These are phyloP conservation scores for Diplogasteroides magnus DNA, from an alignment of 1,140 invertebrate species.

Conservation along the genomic window DNA sequence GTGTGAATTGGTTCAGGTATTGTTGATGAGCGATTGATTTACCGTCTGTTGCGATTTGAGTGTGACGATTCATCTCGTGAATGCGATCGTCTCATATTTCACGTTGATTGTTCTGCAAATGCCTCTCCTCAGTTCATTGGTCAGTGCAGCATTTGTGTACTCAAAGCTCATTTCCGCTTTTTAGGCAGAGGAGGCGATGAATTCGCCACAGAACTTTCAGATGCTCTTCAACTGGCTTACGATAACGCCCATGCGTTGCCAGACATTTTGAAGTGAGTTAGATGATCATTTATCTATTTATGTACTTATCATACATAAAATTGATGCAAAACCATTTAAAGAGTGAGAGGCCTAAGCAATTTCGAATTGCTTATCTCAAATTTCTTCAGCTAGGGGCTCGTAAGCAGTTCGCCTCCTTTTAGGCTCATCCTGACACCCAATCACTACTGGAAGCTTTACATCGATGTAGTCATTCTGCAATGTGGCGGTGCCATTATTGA, in stretches of 20 bases:
- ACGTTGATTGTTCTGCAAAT: slow-evolving; percentile 24
- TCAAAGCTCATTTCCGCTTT: not conserved
- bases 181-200: slow-evolving; percentile 28
- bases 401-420: too few relatives aligned
- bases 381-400: too few relatives aligned
- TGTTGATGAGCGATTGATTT: not conserved
- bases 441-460: slow-evolving; percentile 21
- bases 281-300: too few relatives aligned
- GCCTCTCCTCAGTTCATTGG: slow-evolving; percentile 29
- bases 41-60: not conserved
- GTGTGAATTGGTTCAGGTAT: not conserved
- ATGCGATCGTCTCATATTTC: slow-evolving; percentile 8
- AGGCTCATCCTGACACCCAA: slow-evolving; percentile 22
- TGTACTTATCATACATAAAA: too few relatives aligned
- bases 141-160: slow-evolving; percentile 10
- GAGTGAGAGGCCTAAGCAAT: too few relatives aligned
- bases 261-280: slow-evolving; percentile 21
- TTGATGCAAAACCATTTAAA: too few relatives aligned
- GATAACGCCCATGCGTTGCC: slow-evolving; percentile 24
- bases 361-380: too few relatives aligned
- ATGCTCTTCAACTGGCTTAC: slow-evolving; percentile 25
- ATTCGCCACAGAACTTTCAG: slow-evolving; percentile 14
- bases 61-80: slow-evolving; percentile 18
- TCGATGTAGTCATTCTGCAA: slow-evolving; percentile 24
- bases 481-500: slow-evolving; percentile 29